Evolutionary conservation across 2,888 invertebrate species (phyloP).

Genomic region (Ectropis crepuscularia): DNA sequence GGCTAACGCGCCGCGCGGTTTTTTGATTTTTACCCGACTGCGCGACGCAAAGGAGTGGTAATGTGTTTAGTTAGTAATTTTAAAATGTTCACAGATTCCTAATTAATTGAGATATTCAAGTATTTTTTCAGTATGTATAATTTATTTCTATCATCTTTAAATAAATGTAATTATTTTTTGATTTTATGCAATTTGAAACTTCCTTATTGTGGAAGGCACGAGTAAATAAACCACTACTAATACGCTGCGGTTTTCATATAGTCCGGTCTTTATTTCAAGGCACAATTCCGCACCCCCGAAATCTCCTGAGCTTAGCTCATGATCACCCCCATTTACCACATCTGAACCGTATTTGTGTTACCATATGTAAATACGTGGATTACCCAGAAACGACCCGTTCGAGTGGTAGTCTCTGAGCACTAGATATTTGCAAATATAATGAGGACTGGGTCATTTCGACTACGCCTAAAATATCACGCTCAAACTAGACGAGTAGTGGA

Average conservation of each 20-base stretch:
- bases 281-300: constrained; percentile 20
- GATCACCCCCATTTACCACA: constrained; percentile 38
- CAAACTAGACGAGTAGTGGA: not conserved
- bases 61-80: too few relatives aligned
- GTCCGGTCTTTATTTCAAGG: not conserved
- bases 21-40: too few relatives aligned
- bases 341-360: constrained; percentile 36
- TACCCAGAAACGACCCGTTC: constrained; percentile 33
- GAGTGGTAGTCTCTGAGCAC: constrained; percentile 28
- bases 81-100: too few relatives aligned
- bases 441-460: constrained; percentile 34
- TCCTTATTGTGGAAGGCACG: too few relatives aligned
- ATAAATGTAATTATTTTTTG: too few relatives aligned
- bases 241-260: constrained; percentile 8
- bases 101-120: too few relatives aligned
- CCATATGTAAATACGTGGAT: constrained; percentile 43
- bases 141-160: too few relatives aligned
- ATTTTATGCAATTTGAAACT: too few relatives aligned
- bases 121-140: too few relatives aligned
- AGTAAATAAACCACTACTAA: not conserved
- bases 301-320: constrained; percentile 33
- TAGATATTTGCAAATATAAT: constrained; percentile 44
- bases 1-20: too few relatives aligned
- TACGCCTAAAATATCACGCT: constrained; percentile 30
- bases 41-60: too few relatives aligned